Conservation (phyloP, 2,888 invertebrate species). For the Cheilosia vulpina region DNA sequence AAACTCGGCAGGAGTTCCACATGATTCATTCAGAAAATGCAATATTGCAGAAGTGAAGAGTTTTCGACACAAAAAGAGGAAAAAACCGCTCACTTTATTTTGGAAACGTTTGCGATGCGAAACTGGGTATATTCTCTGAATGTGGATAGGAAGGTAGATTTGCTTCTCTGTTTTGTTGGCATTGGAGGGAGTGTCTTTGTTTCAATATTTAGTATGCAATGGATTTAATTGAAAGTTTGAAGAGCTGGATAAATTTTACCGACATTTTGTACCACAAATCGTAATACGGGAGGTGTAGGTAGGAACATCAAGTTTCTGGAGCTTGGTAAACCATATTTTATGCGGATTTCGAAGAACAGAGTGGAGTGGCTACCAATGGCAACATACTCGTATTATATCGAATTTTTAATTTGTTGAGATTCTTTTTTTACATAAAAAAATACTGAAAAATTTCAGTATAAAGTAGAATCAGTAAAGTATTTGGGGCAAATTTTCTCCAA, state of each 20-base stretch:
- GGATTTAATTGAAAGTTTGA: slow-evolving; percentile 36
- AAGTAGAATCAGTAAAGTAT: too few relatives aligned
- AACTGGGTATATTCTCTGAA: background rate
- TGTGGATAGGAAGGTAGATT: background rate
- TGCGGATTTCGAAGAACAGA: background rate
- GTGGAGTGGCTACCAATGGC: too few relatives aligned
- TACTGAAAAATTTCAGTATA: too few relatives aligned
- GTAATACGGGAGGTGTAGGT: too few relatives aligned
- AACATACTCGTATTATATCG: too few relatives aligned
- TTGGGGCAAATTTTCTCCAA: too few relatives aligned
- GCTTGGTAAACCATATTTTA: too few relatives aligned
- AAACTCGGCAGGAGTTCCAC: slow-evolving; percentile 5
- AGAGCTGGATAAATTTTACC: background rate
- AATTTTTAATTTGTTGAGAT: too few relatives aligned
- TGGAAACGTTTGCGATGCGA: background rate
- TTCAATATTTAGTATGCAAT: slow-evolving; percentile 23
- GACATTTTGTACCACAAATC: background rate
- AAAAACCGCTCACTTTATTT: background rate
- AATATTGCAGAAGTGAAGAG: slow-evolving; percentile 41
- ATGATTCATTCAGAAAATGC: slow-evolving; percentile 35
- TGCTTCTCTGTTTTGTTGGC: background rate
- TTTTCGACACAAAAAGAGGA: background rate
- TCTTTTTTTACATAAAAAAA: too few relatives aligned
- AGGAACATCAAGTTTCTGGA: too few relatives aligned
- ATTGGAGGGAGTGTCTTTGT: slow-evolving; percentile 12